Base-by-base conservation (phyloP, 2,797 vertebrate species). In the Anguilla megastoma region DNA sequence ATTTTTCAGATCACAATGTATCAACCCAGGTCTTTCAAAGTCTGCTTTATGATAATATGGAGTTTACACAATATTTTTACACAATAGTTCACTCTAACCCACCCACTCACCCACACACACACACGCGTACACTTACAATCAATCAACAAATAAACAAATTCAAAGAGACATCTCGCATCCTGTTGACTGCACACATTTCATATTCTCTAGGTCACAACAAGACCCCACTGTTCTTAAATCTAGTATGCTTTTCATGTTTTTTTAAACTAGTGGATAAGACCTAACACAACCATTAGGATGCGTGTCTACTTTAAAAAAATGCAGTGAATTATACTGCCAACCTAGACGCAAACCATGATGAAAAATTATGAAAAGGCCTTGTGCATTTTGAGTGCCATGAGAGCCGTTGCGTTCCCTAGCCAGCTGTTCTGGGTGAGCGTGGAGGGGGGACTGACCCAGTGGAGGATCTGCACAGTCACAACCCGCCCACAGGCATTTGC, bases 361-460 rank as follows among this genome's bases (percentile, higher is more conserved):
- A 48, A 82, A 82, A 82, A 82, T n/a, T 1, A 7, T 45, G 33
- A 85, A 66, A 21, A 48, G 21, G 33, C 36, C 58, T 12, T 45
- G 36, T 63, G 12, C 24, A 6, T 21, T 30, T 30, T 71, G 33
- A 79, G 36, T 8, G 14, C 33, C 5, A 21, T 41, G 74, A 79
- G 41, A 7, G 48, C 45, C 24, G 16, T 8, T 85, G 58, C 30
- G 6, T 60, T 48, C 16, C 71, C 56, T 30, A 58, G 27, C 66
- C 79, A 89, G 88, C 88, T 86, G 88, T 80, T 60, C 21, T 56
- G 88, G 79, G 85, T 84, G 63, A 54, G 52, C 14, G 41, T 54
- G 52, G 60, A 18, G 85, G 48, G 14, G 80, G 79, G 52, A 84
- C 87, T 56, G n/a, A 58, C 79, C 48, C 30, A 0, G 41, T 12